A percentile compares a stretch with the other conserved stretches of the same genome.
Conservation (phyloP, 2,113 vertebrate species). For the Hipposideros armiger region DNA sequence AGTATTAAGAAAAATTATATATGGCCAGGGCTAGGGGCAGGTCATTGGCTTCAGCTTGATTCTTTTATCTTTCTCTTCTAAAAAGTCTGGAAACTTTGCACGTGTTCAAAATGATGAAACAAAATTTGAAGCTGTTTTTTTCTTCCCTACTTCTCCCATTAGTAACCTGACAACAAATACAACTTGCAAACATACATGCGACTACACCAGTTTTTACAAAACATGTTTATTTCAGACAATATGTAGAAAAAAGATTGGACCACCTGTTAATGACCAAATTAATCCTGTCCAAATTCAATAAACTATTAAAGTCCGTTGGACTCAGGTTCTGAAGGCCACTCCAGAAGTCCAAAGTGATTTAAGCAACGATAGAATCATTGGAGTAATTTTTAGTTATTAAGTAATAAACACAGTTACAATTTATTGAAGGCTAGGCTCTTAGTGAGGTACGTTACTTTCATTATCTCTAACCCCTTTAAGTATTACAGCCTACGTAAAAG, state of each 20-base stretch:
- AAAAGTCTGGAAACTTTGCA: neutral
- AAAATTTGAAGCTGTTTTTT: neutral
- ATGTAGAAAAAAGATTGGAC: neutral
- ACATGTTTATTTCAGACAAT: conserved; percentile 29
- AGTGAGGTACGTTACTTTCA: neutral
- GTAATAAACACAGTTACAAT: neutral
- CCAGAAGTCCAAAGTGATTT: neutral
- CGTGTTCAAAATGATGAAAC: conserved; percentile 15
- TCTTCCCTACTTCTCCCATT: neutral
- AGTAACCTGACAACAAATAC: neutral
- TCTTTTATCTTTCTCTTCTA: neutral
- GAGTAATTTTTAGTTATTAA: neutral
- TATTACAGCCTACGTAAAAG: neutral
- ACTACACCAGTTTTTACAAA: conserved; percentile 25
- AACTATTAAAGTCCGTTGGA: neutral
- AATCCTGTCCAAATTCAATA: neutral
- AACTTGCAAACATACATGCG: neutral
- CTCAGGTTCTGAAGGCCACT: neutral
- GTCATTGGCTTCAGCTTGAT: neutral
- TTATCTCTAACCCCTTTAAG: neutral
- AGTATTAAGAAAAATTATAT: conserved; percentile 22
- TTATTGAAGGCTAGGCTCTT: neutral
- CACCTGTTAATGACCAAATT: neutral
- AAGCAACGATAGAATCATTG: neutral
- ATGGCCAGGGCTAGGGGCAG: neutral